A percentile compares a stretch with the other conserved stretches of the same genome.
phyloP scores from a whole-genome alignment of 2,888 invertebrate genomes.

The Lycocerus yunnanus region DNA sequence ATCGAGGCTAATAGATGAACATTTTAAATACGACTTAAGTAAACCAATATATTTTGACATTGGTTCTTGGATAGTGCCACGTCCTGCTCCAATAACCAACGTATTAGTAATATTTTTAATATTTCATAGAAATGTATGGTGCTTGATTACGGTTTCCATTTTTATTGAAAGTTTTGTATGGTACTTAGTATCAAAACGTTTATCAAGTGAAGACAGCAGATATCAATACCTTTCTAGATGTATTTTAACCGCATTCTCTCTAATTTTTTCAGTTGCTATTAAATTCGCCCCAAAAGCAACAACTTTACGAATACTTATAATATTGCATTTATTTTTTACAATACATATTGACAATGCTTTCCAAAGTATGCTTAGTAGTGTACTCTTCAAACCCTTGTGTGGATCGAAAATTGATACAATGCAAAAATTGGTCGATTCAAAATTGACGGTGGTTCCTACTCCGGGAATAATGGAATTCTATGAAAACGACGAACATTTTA shows the following conservation, averaged over 20 bases:
- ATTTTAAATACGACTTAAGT: not conserved
- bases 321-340: not conserved
- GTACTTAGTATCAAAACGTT: not conserved
- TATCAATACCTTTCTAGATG: not conserved
- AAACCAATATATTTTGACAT: not conserved
- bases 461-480: not conserved
- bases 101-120: not conserved
- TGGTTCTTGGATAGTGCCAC: not conserved
- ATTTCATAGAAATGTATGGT: not conserved
- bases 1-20: not conserved
- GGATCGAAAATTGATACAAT: not conserved
- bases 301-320: not conserved
- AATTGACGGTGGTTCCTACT: not conserved
- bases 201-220: not conserved
- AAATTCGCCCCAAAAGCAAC: not conserved
- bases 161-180: not conserved
- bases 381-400: not conserved
- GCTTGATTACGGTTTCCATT: not conserved
- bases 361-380: not conserved
- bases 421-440: not conserved
- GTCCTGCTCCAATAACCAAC: not conserved
- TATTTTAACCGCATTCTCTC: not conserved
- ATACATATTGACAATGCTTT: not conserved
- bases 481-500: not conserved
- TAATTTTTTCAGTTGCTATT: not conserved